Conservation (phyloP, 2,113 vertebrate genomes). For the Heptranchias perlo region DNA sequence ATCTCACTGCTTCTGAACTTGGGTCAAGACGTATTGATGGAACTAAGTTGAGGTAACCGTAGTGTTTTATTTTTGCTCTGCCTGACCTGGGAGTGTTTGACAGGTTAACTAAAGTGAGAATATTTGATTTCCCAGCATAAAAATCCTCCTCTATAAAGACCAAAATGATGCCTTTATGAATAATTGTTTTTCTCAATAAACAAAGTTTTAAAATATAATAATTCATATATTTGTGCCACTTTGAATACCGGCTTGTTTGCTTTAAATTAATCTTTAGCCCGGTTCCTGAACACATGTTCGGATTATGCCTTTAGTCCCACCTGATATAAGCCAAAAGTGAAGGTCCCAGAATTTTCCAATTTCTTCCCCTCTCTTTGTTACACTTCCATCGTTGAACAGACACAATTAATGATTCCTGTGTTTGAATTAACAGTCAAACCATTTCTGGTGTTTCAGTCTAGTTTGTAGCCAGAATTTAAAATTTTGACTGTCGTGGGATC, state of each 20-base stretch:
- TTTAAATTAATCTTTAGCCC: background rate
- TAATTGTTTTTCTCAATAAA: background rate
- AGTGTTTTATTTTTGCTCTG: background rate
- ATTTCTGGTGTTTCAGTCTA: background rate
- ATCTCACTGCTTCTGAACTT: background rate
- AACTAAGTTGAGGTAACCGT: background rate
- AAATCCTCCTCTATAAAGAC: background rate
- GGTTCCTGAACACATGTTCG: background rate
- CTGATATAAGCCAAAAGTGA: background rate
- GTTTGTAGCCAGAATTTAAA: background rate
- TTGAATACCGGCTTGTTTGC: background rate
- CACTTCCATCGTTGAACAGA: background rate
- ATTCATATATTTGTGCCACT: background rate
- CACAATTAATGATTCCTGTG: background rate
- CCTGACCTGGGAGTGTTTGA: background rate
- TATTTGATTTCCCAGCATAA: background rate
- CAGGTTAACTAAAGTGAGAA: background rate
- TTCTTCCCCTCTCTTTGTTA: background rate
- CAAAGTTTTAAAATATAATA: background rate
- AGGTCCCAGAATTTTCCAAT: background rate
- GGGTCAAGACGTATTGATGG: background rate
- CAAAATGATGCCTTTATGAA: background rate
- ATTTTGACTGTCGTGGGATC: background rate
- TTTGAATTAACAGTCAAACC: too few relatives aligned
- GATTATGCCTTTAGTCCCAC: background rate